Base-by-base conservation (phyloP, 2,888 invertebrate species). In the Hypena proboscidalis region DNA sequence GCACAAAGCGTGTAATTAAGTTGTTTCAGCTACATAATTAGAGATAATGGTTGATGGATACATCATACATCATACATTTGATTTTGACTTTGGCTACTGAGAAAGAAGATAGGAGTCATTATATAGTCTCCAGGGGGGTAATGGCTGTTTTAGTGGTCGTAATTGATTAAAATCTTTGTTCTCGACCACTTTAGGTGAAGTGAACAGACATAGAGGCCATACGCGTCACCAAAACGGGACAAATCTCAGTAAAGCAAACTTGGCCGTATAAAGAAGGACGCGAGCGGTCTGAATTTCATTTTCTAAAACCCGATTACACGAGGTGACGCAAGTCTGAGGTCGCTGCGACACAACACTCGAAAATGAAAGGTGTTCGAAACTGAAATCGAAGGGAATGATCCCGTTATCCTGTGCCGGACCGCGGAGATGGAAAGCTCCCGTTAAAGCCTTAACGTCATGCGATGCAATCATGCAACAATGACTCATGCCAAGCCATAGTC, bases 231-330 rank as follows among this genome's bases (percentile, higher is more conserved):
- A 41, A 67, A 71, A 63, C 53, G 61, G 64, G 62, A 59, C 67
- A 58, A 61, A 68, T 58, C 65, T 65, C 72, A 74, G 78, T 79
- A 78, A 72, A 80, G 74, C 77, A 82, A 83, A 81, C 73, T 72
- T 70, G 50, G 47, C 84, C 84, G 80, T 82, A 84, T 85, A 85
- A 83, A 84, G 85, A 79, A 81, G 82, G 81, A 81, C 83, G 70
- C 70, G 78, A 77, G 67, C 74, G 77, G 60, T 73, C 84, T 83
- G 85, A 87, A 85, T 89, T 89, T 89, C 89, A 88, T 88, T 89
- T 89, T 89, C 89, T 89, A 89, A 89, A 89, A 85, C 85, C 80
- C 87, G 88, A 87, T 88, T 83, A 85, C 67, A 66, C 80, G 70
- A 81, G 81, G 82, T 85, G 85, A 87, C 86, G 85, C 81, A 82